phyloP scores from a whole-genome alignment of 1,140 invertebrate genomes.

The roundworm (Caenorhabditis elegans) region DNA sequence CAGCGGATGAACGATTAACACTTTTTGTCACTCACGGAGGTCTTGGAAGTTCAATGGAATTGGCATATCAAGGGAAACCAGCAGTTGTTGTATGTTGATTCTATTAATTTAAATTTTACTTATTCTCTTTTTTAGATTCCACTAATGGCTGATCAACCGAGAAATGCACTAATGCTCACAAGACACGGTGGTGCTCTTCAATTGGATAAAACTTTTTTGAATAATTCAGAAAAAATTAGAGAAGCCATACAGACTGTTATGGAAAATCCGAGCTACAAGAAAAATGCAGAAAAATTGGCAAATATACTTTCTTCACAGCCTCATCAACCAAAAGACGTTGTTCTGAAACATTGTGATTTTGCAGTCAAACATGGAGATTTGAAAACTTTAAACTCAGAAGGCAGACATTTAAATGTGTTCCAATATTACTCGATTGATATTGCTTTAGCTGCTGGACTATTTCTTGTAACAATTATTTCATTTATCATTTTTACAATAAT shows the following conservation, averaged over 20 bases:
- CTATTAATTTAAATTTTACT: not conserved
- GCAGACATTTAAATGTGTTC: not conserved
- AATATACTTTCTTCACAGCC: not conserved
- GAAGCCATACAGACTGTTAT: not conserved
- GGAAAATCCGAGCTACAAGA: not conserved
- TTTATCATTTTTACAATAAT: too few relatives aligned
- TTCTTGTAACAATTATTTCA: too few relatives aligned
- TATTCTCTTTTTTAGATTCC: conserved; percentile 16
- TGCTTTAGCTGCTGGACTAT: too few relatives aligned
- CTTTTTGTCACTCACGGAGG: conserved; percentile 38
- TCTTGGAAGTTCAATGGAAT: conserved; percentile 25
- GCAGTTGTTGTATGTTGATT: not conserved
- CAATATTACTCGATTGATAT: not conserved
- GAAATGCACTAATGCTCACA: conserved; percentile 18
- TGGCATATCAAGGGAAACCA: conserved; percentile 30
- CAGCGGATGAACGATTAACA: conserved; percentile 22
- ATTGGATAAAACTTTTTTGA: conserved; percentile 2
- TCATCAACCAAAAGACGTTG: not conserved
- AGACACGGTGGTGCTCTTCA: conserved; percentile 24
- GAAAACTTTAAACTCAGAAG: not conserved
- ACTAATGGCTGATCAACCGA: conserved; percentile 15
- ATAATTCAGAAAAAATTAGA: not conserved
- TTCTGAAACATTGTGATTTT: conserved; percentile 6
- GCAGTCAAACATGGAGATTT: not conserved
- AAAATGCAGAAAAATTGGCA: not conserved